Evolutionary conservation across 2,113 vertebrate species (phyloP), one percentile per base, ranked within the genome.

Genomic region (Phaethon lepturus): DNA sequence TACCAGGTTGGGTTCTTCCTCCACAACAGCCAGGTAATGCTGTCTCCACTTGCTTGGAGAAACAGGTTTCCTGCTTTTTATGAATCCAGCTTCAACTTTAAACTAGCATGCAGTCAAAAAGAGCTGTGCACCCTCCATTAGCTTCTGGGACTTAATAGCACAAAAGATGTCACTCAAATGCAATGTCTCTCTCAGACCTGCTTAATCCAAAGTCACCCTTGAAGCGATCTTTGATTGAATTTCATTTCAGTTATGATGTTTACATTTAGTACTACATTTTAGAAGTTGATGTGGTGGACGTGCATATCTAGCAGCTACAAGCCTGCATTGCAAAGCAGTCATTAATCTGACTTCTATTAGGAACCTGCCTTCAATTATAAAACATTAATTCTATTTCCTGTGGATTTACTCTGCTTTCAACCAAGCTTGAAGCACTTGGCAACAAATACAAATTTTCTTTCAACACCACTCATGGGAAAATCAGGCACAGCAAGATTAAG

Each of bases 1-100:
- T 99, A 98, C 91, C 98, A 98, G 88, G 91, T 99, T 7, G 98
- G 98, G 49, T 98, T 99, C 97, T 99, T 98, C 84, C 96, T 97
- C n/a, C 98, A 95, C n/a, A 79, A 98, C 2, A 95, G 88, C 47
- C 98, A 99, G 98, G 99, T 99, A 96, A 33, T 88, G 22, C 42
- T 72, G 13, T 35, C 81, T 42, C 14, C 23, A 26, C 17, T 55
- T 92, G 66, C n/a, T 76, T 23, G 25, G 13, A 92, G 18, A 83
- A 91, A 52, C 8, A 42, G 5, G 2, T 68, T 72, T 77, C 26
- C 45, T 69, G 50, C 7, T 76, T 85, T 79, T 62, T 18, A 79
- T 1, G 0, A 71, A 79, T 42, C 22, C 50, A 66, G 7, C 40
- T 91, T 45, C n/a, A 45, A 24, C n/a, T 74, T 74, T n/a, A 59